These are phyloP conservation scores for Nycticebus coucang DNA, from an alignment of 2,113 vertebrate species.

Conservation along the genomic window DNA sequence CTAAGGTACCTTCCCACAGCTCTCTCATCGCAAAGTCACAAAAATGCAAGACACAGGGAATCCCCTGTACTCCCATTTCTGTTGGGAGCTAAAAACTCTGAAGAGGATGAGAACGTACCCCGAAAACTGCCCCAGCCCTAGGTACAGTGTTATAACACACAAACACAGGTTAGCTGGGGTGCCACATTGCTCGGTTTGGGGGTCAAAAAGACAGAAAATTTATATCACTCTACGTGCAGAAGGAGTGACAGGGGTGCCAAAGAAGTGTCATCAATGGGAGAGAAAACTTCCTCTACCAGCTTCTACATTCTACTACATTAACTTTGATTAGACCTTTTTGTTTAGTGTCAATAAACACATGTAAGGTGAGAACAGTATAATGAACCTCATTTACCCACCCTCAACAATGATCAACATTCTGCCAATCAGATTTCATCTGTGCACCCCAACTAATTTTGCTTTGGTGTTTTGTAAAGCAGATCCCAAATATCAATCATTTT, in stretches of 20 bases:
- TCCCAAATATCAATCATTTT: neutral
- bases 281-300: neutral
- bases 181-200: neutral
- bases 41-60: neutral
- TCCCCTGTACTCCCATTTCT: neutral
- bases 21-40: neutral
- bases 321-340: neutral
- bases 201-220: neutral
- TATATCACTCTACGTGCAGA: neutral
- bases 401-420: neutral
- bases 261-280: neutral
- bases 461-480: neutral
- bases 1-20: neutral
- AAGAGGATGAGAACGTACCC: neutral
- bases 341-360: neutral
- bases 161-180: neutral
- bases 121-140: neutral
- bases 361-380: neutral
- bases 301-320: neutral
- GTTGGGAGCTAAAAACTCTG: neutral
- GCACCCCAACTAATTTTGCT: neutral
- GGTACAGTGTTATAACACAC: fast-evolving
- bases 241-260: neutral
- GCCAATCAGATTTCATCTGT: neutral
- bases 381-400: neutral